Base-by-base conservation (phyloP, 1,140 invertebrate species). In the Drosophila jambulina region DNA sequence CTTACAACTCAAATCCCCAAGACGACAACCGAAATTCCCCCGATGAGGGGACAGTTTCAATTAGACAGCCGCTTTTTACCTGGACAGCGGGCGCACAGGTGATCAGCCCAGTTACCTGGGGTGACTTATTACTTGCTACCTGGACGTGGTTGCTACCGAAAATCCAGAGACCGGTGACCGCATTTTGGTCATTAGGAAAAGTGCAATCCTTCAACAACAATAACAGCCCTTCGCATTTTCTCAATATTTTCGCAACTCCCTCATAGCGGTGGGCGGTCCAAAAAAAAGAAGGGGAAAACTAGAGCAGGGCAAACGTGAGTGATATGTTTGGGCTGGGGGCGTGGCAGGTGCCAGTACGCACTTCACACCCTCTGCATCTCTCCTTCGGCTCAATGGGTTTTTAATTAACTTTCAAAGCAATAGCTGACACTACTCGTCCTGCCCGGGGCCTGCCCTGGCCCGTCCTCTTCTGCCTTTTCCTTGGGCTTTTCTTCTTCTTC, bases 1-100 rank as follows among this genome's bases (percentile, higher is more conserved):
- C 64, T 78, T 86, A 75, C 64, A 63, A 85, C 69, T 67, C 71
- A 53, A 85, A 86, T 85, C 78, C 75, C 82, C 59, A 75, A 71
- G 65, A 54, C 67, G 67, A 70, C 56, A 25, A 38, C 42, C 59
- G 19, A 45, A 62, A 75, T 25, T 75, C 58, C 58, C 78, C 40
- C 59, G 58, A 45, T 40, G 46, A 21, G 34, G 1, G 70, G 34
- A 34, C 56, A 36, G 49, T 68, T 77, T 77, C 75, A 63, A 77
- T 77, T 77, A 69, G 27, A 77, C 10, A 4, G 19, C 7, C 21
- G n/a, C 62, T 60, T 45, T 43, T 43, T 63, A 29, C 43, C 43
- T 58, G 43, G 2, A 0, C 23, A 23, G 40, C 15, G 17, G 45
- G 1, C 17, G 45, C 23, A 27, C 46, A 48, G 25, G 49, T 46